A percentile compares a stretch with the other conserved stretches of the same genome.
These are phyloP conservation scores for Leptura quadrifasciata DNA, from an alignment of 2,888 invertebrate genomes.

Conservation along the genomic window DNA sequence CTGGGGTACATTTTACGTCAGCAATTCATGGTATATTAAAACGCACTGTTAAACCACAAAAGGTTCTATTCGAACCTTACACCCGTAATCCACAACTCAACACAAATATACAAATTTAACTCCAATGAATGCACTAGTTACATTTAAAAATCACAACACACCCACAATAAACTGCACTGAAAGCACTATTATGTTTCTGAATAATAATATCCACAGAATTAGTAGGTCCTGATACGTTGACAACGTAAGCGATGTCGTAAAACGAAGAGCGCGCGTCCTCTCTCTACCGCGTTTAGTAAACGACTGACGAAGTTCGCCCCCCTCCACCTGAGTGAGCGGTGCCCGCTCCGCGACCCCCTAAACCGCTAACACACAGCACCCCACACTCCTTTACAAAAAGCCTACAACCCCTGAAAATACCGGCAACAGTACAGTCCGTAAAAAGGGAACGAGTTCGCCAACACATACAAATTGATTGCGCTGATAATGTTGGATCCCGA, in stretches of 20 bases:
- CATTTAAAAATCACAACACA: slow-evolving; percentile 27
- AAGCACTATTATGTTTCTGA: slow-evolving; percentile 8
- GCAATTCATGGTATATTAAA: slow-evolving; percentile 68
- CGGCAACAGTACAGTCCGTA: slow-evolving; percentile 59
- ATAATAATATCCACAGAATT: slow-evolving; percentile 13
- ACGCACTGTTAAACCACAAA: slow-evolving; percentile 47
- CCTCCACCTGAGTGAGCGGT: slow-evolving; percentile 48
- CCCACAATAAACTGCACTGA: slow-evolving; percentile 31
- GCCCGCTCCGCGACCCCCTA: slow-evolving; percentile 63
- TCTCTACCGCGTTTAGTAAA: slow-evolving; percentile 65
- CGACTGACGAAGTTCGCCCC: slow-evolving; percentile 66
- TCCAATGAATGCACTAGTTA: slow-evolving; percentile 21
- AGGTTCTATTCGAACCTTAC: slow-evolving; percentile 15
- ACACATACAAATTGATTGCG: slow-evolving; percentile 61
- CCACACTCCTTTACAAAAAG: slow-evolving; percentile 69
- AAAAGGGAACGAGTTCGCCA: slow-evolving; percentile 31
- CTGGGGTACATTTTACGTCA: slow-evolving; percentile 86
- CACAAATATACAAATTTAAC: background rate
- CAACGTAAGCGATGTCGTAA: slow-evolving; percentile 29
- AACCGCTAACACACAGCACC: slow-evolving; percentile 73
- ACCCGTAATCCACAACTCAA: slow-evolving; percentile 29
- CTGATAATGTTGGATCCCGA: slow-evolving; percentile 46
- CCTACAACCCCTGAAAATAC: slow-evolving; percentile 73
- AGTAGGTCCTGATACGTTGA: background rate
- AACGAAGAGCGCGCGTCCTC: slow-evolving; percentile 57